These are phyloP conservation scores for Clistopyga incitator DNA, from an alignment of 2,888 invertebrate genomes.

Conservation along the genomic window DNA sequence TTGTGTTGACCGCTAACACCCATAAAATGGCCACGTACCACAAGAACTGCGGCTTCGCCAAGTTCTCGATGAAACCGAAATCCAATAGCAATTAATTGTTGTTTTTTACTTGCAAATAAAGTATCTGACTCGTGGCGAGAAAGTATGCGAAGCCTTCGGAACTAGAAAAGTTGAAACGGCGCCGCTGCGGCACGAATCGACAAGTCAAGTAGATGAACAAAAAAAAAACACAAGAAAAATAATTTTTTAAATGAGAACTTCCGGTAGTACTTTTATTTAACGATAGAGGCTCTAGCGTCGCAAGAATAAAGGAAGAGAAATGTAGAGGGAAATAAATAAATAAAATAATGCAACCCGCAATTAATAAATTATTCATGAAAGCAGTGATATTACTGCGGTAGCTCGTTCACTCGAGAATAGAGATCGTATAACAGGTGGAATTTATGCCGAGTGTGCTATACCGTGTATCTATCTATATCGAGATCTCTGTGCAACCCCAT, in stretches of 20 bases:
- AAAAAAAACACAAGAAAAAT: too few species aligned
- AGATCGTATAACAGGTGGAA: constrained; percentile 51
- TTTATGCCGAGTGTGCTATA: constrained; percentile 35
- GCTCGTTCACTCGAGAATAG: constrained; percentile 29
- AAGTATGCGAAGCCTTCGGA: constrained; percentile 42
- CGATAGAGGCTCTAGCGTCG: constrained; percentile 14
- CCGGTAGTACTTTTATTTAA: constrained; percentile 1
- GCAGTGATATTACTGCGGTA: constrained; percentile 39
- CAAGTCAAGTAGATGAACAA: neutral
- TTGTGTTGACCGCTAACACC: too few species aligned
- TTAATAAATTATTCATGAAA: constrained; percentile 63
- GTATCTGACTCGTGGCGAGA: constrained; percentile 41
- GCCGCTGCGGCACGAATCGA: constrained; percentile 24
- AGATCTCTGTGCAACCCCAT: constrained; percentile 44
- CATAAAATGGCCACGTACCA: constrained; percentile 3
- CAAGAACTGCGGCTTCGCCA: neutral
- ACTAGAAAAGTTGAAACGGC: constrained; percentile 32
- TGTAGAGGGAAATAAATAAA: neutral
- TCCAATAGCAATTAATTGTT: constrained; percentile 10
- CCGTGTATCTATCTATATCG: constrained; percentile 35
- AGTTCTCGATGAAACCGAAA: constrained; percentile 12
- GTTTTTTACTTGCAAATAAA: constrained; percentile 7
- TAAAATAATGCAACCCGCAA: constrained; percentile 44
- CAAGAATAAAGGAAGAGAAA: constrained; percentile 38
- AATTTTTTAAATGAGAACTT: constrained; percentile 32